Evolutionary conservation across 2,888 invertebrate species (phyloP), one percentile per base, ranked within the genome.

Genomic region (Brenthis ino): DNA sequence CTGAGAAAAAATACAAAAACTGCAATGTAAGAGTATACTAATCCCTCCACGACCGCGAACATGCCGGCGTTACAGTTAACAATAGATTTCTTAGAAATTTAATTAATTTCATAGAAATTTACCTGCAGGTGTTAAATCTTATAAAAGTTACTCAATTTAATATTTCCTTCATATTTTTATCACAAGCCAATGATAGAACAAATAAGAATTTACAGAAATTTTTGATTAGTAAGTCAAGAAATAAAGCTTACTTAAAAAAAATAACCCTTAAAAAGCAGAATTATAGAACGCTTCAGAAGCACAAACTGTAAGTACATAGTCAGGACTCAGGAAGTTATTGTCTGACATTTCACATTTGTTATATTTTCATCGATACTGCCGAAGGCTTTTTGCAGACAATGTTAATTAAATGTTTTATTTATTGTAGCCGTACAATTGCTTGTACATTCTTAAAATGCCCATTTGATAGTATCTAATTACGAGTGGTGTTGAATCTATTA

Each of bases 401-500:
- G 5, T 20, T 20, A 37, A 53, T 61, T 37, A 33, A 53, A 63
- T 53, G 6, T 51, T 14, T 53, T 63, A 37, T 53, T 20, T 63
- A 60, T 0, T 50, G n/a, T 13, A 6, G 33, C 16, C 20, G 20
- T 20, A 20, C 0, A 1, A 28, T 13, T 2, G 28, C 28, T 50
- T 48, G 20, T 11, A 47, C n/a, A 53, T 65, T 37, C 60, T 60
- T 56, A 24, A 37, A 60, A 48, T 60, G 13, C 37, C 14, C 37
- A 50, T 55, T 33, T 20, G 50, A 8, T 16, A 13, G 56, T 53
- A 6, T 65, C 33, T 57, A 61, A 65, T 57, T 48, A 65, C 61
- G 53, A 43, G 51, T 61, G n/a, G 6, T n/a, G 24, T 51, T 65
- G 50, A 58, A 64, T 53, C 20, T 61, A 60, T 60, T 47, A 66